Base-by-base conservation (phyloP, 2,888 invertebrate species). In the Iselma pallidipennis region DNA sequence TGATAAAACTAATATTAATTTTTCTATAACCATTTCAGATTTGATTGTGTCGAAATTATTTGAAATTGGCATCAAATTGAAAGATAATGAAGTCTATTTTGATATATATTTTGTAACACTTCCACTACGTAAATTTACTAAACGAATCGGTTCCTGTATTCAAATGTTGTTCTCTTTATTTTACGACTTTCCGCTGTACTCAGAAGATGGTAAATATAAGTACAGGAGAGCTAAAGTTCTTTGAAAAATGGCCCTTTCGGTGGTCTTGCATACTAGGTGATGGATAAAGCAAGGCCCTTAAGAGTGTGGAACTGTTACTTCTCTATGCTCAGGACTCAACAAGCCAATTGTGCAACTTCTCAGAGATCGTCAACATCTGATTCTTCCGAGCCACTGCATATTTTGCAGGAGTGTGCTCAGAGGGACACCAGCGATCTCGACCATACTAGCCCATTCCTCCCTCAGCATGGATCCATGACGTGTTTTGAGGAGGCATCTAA, bases 41-140 rank as follows among this genome's bases (percentile, higher is more conserved):
- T 59, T 79, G 14, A 65, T 78, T 21, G 65, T 59, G 19, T 53
- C 70, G 1, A 79, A 77, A 67, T 52, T 73, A 50, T 80, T 79
- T 68, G 65, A 69, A 26, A 69, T 78, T 55, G 64, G 72, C 49
- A 73, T 78, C 57, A 58, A 48, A 33, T 19, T 65, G 4, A 66
- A 63, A 19, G 68, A 72, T 10, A 74, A 75, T 55, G 67, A 70
- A 49, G 59, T 78, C 4, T 70, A 66, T 60, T 70, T 73, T 23
- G 61, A 71, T 31, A 51, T 79, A 14, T 77, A 74, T 67, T 71
- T 80, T 49, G 57, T 45, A 58, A 57, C 63, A 29, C 57, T 78
- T 49, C 79, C 79, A 62, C 59, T 79, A 56, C 69, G 67, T 29
- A 76, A 70, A 62, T 76, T 76, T 60, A 67, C 56, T 55, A 66